Conservation (phyloP, 92 coral and sea anemone genomes). For the Isaurus tuberculatus region DNA sequence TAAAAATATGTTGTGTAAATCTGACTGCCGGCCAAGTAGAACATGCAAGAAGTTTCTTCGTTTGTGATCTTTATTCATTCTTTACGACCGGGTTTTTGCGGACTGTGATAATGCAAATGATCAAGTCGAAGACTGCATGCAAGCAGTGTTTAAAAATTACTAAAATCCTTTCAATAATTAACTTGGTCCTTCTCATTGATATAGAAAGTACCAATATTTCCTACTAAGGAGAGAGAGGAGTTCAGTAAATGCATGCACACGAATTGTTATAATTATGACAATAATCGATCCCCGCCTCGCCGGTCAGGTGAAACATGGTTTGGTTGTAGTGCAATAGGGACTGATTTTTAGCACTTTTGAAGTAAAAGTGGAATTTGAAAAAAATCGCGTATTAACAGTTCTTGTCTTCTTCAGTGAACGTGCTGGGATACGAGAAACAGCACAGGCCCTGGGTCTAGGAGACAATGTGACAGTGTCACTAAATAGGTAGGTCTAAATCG, state of each 20-base stretch:
- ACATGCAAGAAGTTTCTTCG: no score
- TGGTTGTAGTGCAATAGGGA: background rate
- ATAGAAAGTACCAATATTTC: background rate
- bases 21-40: no score
- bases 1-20: no score
- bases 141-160: slow-evolving; percentile 20
- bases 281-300: background rate
- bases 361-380: slow-evolving; percentile 18
- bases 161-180: slow-evolving; percentile 19
- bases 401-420: slow-evolving; percentile 52
- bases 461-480: slow-evolving; percentile 42
- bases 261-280: slow-evolving; percentile 4
- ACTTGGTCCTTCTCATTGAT: slow-evolving; percentile 20
- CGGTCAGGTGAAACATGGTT: no score
- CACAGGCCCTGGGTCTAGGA: slow-evolving; percentile 59
- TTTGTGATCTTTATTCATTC: background rate
- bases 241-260: slow-evolving; percentile 15
- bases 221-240: slow-evolving; percentile 15
- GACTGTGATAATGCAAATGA: background rate
- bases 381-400: slow-evolving; percentile 4
- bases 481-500: slow-evolving; percentile 35
- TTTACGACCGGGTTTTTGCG: background rate
- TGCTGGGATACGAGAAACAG: slow-evolving; percentile 58
- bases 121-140: slow-evolving; percentile 22
- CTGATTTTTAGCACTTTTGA: slow-evolving; percentile 7